These are phyloP conservation scores for Sebastes melanostomus DNA, from an alignment of 2,797 vertebrate species.

Conservation along the genomic window DNA sequence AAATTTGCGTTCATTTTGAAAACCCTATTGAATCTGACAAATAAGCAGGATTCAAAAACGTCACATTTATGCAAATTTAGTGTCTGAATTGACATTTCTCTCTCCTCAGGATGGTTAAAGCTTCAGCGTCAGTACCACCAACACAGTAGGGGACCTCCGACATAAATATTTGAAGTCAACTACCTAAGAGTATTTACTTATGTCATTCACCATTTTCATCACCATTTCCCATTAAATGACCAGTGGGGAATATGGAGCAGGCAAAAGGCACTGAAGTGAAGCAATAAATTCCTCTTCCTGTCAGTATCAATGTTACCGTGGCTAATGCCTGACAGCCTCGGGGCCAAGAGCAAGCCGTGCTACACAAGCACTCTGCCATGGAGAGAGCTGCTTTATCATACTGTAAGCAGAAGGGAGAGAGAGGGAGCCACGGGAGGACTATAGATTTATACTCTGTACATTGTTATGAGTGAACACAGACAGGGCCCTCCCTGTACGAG, in stretches of 20 bases:
- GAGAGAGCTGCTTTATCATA: constrained; percentile 54
- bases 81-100: neutral
- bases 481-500: neutral
- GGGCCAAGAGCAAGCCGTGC: constrained; percentile 36
- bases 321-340: constrained; percentile 50
- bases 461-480: constrained; percentile 31
- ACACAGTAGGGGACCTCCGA: neutral
- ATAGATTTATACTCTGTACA: constrained; percentile 49
- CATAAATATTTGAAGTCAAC: constrained; percentile 32
- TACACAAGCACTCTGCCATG: constrained; percentile 45
- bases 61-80: neutral
- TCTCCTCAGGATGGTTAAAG: neutral
- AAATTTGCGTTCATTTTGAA: too few relatives aligned
- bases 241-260: constrained; percentile 29
- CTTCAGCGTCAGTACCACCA: neutral
- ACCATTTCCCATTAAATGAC: constrained; percentile 58
- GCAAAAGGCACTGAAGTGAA: constrained; percentile 46
- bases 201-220: constrained; percentile 49
- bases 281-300: constrained; percentile 56
- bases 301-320: constrained; percentile 55
- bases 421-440: constrained; percentile 7
- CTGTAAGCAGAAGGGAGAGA: constrained; percentile 29
- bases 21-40: neutral
- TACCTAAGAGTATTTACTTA: constrained; percentile 47
- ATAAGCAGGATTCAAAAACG: neutral